A percentile compares a stretch with the other conserved stretches of the same genome.
Evolutionary conservation across 2,113 vertebrate genomes (phyloP).

Genomic region (Gambusia affinis): DNA sequence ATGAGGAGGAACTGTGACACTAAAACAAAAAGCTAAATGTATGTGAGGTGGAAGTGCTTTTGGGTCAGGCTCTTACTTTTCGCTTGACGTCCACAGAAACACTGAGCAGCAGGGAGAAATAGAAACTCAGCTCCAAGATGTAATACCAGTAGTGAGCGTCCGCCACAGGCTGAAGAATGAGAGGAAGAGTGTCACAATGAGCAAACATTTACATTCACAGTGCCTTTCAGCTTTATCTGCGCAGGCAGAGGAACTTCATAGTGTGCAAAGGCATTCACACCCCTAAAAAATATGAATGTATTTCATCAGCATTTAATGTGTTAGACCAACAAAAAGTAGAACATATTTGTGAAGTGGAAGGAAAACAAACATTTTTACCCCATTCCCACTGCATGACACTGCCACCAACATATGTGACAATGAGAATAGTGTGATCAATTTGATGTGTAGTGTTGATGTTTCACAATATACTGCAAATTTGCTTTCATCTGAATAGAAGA

Average conservation of each 20-base stretch:
- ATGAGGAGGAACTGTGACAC: neutral
- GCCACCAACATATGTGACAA: neutral
- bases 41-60: neutral
- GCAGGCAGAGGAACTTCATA: neutral
- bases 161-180: slow-evolving; percentile 78
- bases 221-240: neutral
- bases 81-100: slow-evolving; percentile 90
- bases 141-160: slow-evolving; percentile 88
- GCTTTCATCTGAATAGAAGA: neutral
- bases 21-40: neutral
- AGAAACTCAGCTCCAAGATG: slow-evolving; percentile 89
- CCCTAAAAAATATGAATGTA: neutral
- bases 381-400: neutral
- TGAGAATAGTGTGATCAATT: neutral
- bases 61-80: slow-evolving; percentile 83
- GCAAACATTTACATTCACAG: neutral
- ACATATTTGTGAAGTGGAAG: neutral
- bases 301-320: neutral
- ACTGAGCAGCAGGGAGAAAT: slow-evolving; percentile 87
- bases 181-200: slow-evolving; percentile 20
- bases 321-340: neutral
- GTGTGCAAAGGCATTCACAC: neutral
- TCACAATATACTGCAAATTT: neutral
- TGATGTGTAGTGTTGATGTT: neutral
- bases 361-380: neutral